Conservation (phyloP, 1,140 invertebrate species). For the Plutomurus gul region DNA sequence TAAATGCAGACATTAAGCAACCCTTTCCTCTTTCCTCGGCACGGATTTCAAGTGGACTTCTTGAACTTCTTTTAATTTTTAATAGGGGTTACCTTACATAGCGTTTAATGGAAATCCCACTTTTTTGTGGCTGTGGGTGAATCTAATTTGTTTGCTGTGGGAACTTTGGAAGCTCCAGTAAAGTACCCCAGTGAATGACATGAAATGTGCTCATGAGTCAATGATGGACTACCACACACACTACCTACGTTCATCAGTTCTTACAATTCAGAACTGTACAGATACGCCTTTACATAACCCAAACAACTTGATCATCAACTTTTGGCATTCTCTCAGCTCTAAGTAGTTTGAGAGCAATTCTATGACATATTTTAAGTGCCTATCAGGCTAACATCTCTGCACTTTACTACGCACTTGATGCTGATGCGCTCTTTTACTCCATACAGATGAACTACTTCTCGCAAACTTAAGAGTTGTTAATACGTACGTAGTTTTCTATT, state of each 20-base stretch:
- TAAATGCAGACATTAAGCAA: background rate
- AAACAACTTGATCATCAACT: background rate
- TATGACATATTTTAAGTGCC: background rate
- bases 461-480: background rate
- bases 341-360: conserved; percentile 8
- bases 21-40: background rate
- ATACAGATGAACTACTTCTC: conserved; percentile 4
- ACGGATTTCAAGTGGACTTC: conserved; percentile 15
- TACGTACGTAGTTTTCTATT: conserved; percentile 7
- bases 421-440: conserved; percentile 4
- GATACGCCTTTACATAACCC: too few relatives aligned
- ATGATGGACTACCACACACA: too few relatives aligned
- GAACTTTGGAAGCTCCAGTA: too few relatives aligned
- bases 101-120: background rate
- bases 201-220: too few relatives aligned
- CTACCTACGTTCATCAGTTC: too few relatives aligned
- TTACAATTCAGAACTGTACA: too few relatives aligned
- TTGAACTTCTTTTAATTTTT: conserved; percentile 34
- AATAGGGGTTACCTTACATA: conserved; percentile 32
- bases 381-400: conserved; percentile 18
- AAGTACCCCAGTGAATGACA: too few relatives aligned
- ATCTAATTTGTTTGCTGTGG: background rate
- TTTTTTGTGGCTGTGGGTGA: background rate
- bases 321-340: background rate
- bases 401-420: conserved; percentile 4